These are phyloP conservation scores for Sparidentex hasta DNA, from an alignment of 2,797 vertebrate species.

Conservation along the genomic window DNA sequence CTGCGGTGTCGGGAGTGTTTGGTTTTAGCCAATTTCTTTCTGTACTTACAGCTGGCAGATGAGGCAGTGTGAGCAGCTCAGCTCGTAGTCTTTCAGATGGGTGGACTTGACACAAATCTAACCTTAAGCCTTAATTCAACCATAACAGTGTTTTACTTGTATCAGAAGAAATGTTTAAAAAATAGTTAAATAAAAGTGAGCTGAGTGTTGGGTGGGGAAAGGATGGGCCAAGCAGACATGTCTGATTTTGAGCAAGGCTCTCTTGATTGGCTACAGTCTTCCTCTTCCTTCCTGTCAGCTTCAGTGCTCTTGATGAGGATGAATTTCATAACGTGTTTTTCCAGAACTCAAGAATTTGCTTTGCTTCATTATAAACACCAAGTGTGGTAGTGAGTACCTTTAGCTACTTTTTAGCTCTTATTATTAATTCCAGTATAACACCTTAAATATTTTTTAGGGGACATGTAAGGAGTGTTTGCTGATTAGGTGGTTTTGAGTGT, in stretches of 20 bases:
- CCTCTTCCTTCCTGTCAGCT: slow-evolving; percentile 1
- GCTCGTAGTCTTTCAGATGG: background rate
- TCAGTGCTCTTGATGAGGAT: background rate
- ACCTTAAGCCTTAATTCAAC: background rate
- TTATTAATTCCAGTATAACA: background rate
- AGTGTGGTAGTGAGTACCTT: background rate
- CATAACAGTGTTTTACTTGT: background rate
- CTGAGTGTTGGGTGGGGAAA: slow-evolving; percentile 4
- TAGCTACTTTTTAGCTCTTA: too few species aligned
- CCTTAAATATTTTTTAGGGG: background rate
- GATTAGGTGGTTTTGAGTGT: background rate
- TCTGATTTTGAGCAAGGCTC: slow-evolving; percentile 22
- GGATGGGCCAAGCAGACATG: slow-evolving; percentile 1
- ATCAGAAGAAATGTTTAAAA: slow-evolving; percentile 1
- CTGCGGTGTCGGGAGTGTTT: background rate
- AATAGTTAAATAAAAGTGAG: background rate
- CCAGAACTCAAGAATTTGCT: slow-evolving; percentile 9
- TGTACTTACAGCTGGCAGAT: slow-evolving; percentile 2
- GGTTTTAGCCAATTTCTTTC: background rate
- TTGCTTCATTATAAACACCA: slow-evolving; percentile 1
- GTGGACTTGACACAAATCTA: background rate
- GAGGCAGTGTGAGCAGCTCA: background rate
- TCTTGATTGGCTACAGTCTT: slow-evolving; percentile 6
- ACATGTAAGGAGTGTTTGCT: background rate
- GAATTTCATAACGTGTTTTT: background rate